Percentiles rank a stretch among this genome's conserved stretches.
Conservation (phyloP, 2,797 vertebrate species). For the Sciurus carolinensis region DNA sequence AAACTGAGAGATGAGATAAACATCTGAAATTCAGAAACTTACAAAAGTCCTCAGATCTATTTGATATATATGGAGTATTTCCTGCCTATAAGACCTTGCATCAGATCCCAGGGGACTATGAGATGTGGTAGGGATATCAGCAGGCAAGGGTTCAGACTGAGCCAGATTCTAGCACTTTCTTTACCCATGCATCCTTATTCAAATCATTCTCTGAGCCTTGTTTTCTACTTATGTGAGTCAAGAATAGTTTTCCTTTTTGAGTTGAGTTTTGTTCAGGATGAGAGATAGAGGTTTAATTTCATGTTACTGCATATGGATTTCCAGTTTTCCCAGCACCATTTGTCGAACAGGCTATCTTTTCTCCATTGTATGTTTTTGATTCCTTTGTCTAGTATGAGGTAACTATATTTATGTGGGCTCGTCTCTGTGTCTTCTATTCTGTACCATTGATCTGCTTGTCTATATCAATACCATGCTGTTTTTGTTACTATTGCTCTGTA, state of each 20-base stretch:
- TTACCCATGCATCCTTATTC: background rate
- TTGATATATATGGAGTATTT: background rate
- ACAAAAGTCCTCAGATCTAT: background rate
- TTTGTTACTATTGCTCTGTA: too few species aligned
- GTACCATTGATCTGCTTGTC: too few species aligned
- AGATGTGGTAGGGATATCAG: background rate
- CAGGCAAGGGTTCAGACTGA: background rate
- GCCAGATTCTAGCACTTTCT: background rate
- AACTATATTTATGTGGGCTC: too few species aligned
- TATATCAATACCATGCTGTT: too few species aligned
- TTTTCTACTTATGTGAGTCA: slow-evolving; percentile 14
- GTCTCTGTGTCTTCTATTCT: too few species aligned
- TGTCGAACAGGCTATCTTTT: too few species aligned
- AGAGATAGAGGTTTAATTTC: too few species aligned
- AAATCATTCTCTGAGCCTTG: background rate
- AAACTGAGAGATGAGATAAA: background rate
- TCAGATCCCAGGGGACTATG: background rate
- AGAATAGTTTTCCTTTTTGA: background rate
- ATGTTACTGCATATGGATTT: too few species aligned
- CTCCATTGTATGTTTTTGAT: too few species aligned
- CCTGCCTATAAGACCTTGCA: background rate
- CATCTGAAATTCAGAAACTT: background rate
- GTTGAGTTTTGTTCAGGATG: too few species aligned
- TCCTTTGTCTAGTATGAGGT: too few species aligned
- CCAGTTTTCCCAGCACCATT: too few species aligned